Evolutionary conservation across 1,140 invertebrate genomes (phyloP).

Genomic region (Drosophila elegans): DNA sequence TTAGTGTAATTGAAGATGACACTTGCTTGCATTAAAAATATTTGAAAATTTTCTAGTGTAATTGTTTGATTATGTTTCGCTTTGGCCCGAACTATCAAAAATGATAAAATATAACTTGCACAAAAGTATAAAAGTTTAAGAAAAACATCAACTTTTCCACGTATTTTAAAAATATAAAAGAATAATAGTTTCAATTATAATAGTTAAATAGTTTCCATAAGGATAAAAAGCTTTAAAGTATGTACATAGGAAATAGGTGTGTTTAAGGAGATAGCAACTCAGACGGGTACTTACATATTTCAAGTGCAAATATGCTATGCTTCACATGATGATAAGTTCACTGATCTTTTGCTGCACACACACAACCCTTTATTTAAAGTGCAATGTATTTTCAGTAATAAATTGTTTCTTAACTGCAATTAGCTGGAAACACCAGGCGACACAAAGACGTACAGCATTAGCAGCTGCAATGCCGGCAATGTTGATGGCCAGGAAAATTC

Average conservation of each 20-base stretch:
- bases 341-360: conserved; percentile 46
- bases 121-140: no score
- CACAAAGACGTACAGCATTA: conserved; percentile 20
- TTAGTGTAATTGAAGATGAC: conserved; percentile 29
- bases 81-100: no score
- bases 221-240: neutral
- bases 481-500: conserved; percentile 38
- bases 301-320: neutral
- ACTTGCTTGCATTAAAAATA: conserved; percentile 8
- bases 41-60: neutral
- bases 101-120: no score
- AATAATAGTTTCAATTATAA: no score
- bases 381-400: conserved; percentile 56
- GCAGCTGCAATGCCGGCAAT: neutral
- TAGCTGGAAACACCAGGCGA: conserved; percentile 52
- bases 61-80: neutral
- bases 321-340: conserved; percentile 34
- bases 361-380: conserved; percentile 18
- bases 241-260: no score
- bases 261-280: neutral
- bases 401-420: conserved; percentile 65
- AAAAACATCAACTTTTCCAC: no score
- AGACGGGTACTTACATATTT: neutral
- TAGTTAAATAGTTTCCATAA: no score
- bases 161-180: no score